These are phyloP conservation scores for Aphrophora alni DNA, from an alignment of 2,888 invertebrate genomes.

Conservation along the genomic window DNA sequence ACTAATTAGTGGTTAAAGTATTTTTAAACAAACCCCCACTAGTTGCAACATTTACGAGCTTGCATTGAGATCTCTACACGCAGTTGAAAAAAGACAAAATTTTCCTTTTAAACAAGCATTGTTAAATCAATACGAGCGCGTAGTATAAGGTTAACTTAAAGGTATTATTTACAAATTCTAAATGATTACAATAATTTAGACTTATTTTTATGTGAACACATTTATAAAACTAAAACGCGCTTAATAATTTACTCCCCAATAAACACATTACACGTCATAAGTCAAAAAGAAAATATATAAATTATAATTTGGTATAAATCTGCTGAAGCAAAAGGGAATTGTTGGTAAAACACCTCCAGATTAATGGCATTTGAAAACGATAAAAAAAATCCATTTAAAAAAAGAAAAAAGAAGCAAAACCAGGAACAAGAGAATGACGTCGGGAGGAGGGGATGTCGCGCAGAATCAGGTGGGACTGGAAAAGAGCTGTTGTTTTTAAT, in stretches of 20 bases:
- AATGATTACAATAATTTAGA: not conserved
- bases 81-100: not conserved
- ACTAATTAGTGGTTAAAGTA: not conserved
- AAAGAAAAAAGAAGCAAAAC: not conserved
- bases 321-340: not conserved
- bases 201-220: not conserved
- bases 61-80: not conserved
- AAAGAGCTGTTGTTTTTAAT: constrained; percentile 16
- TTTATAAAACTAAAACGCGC: not conserved
- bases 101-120: not conserved
- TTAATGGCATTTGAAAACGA: not conserved
- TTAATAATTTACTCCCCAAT: not conserved
- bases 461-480: not conserved
- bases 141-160: too few relatives aligned
- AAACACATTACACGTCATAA: not conserved
- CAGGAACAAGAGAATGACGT: not conserved
- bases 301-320: not conserved
- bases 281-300: not conserved
- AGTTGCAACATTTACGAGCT: not conserved
- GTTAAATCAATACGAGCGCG: too few relatives aligned
- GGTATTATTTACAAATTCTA: too few relatives aligned
- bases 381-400: not conserved
- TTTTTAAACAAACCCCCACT: not conserved
- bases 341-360: not conserved
- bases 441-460: not conserved